Percentiles rank a stretch among this genome's conserved stretches.
These are phyloP conservation scores for Drosophila suzukii DNA, from an alignment of 1,140 invertebrate species.

Conservation along the genomic window DNA sequence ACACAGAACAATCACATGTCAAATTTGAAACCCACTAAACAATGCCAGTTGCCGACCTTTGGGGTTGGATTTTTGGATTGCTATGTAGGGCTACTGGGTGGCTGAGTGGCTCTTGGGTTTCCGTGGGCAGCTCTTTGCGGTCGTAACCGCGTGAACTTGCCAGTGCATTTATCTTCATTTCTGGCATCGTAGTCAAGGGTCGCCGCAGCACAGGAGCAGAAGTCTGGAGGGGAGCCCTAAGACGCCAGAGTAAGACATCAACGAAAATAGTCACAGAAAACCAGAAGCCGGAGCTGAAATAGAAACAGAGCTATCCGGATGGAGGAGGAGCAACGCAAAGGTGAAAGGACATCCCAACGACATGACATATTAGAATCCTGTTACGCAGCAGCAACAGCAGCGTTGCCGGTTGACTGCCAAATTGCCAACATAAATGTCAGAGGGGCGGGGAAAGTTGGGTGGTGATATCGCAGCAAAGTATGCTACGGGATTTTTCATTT, in stretches of 20 bases:
- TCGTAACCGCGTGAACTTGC: slow-evolving; percentile 74
- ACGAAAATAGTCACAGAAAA: slow-evolving; percentile 67
- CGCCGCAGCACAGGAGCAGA: slow-evolving; percentile 39
- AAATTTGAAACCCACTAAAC: slow-evolving; percentile 80
- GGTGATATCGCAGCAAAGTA: slow-evolving; percentile 47
- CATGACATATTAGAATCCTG: slow-evolving; percentile 82
- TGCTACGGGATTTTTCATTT: slow-evolving; percentile 74
- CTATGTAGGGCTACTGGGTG: slow-evolving; percentile 28
- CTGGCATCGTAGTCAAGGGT: slow-evolving; percentile 58
- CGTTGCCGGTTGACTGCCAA: slow-evolving; percentile 75
- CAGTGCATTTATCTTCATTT: slow-evolving; percentile 82
- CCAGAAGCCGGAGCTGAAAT: slow-evolving; percentile 15
- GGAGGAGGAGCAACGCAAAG: slow-evolving; percentile 38
- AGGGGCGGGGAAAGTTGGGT: slow-evolving; percentile 11
- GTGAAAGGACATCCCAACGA: slow-evolving; percentile 78
- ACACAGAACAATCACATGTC: slow-evolving; percentile 79
- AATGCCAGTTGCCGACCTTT: slow-evolving; percentile 48
- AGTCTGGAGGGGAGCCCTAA: slow-evolving; percentile 25
- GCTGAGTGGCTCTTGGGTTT: slow-evolving; percentile 39
- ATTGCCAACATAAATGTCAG: slow-evolving; percentile 81
- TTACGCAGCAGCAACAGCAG: slow-evolving; percentile 60
- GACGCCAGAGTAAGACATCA: slow-evolving; percentile 68
- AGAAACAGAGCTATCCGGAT: background rate
- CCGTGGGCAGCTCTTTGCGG: slow-evolving; percentile 72
- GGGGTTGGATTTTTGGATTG: slow-evolving; percentile 24